Evolutionary conservation across 1,140 invertebrate species (phyloP).

Genomic region (Cheumatopsyche charites): DNA sequence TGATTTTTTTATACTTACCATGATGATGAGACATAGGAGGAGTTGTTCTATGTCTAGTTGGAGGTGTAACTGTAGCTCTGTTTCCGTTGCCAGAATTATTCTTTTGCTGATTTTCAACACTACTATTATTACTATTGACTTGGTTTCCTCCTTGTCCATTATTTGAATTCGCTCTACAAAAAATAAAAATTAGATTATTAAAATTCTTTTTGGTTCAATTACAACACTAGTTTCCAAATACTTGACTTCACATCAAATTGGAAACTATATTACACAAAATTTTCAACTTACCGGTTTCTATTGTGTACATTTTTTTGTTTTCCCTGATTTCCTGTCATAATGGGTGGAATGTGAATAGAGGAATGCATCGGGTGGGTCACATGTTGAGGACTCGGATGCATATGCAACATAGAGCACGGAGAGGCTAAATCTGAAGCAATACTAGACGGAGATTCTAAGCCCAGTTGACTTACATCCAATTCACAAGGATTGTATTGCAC

Average conservation of each 20-base stretch:
- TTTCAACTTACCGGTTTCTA: constrained; percentile 64
- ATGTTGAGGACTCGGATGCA: constrained; percentile 63
- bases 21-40: constrained; percentile 56
- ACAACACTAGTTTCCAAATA: too few species aligned
- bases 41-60: constrained; percentile 57
- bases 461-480: constrained; percentile 81
- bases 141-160: constrained; percentile 43
- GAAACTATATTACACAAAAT: too few species aligned
- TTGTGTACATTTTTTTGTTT: constrained; percentile 63
- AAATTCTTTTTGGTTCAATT: too few species aligned
- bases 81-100: constrained; percentile 42
- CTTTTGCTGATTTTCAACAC: constrained; percentile 44
- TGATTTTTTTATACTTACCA: constrained; percentile 46
- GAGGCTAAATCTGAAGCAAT: constrained; percentile 84
- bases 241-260: too few species aligned
- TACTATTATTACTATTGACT: constrained; percentile 34
- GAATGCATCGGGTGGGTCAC: constrained; percentile 66
- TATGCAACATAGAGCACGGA: constrained; percentile 73
- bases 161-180: constrained; percentile 48
- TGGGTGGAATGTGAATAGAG: constrained; percentile 66
- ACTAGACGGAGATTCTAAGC: constrained; percentile 84
- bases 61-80: constrained; percentile 54
- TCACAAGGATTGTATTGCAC: constrained; percentile 81
- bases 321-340: constrained; percentile 63
- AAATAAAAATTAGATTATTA: too few species aligned